Evolutionary conservation across 2,113 vertebrate species (phyloP), one percentile per base, ranked within the genome.

Genomic region (Catharus fuscescens): DNA sequence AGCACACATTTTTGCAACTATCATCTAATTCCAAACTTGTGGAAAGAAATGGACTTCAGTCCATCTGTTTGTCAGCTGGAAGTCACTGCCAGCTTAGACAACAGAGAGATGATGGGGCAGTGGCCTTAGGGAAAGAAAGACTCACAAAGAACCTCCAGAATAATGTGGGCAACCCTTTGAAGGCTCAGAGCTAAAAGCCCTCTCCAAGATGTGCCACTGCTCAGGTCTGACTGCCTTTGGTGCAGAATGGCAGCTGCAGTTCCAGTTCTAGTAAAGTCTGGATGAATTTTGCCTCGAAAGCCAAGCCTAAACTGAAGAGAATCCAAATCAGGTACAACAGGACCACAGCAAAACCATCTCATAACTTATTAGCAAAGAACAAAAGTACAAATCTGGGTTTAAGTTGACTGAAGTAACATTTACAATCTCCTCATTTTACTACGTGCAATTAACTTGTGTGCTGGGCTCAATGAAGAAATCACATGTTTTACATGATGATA

Each of bases 61-160:
- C 76, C 86, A 83, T 79, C 87, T 93, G 90, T 53, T 71, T 90
- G 67, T 60, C 92, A 97, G 73, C 83, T 90, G 90, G 79, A 48
- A 78, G 38, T 9, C 25, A 12, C 72, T 64, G 61, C 61, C 85
- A 88, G 48, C 53, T 81, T 45, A 74, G 80, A 48, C 34, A 88
- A 36, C 7, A 59, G 31, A 57, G 57, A 76, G 16, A 42, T 57
- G 65, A 74, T 18, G 64, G 42, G 32, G 47, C 38, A 80, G 19
- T 15, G 32, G 40, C 44, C 72, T 48, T 5, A 47, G 42, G 23
- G 12, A 80, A 16, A 25, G 44, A 18, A 26, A 59, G 20, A 36
- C 6, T 54, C 61, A 31, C 0, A 4, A 77, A 57, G 65, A 78
- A 86, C n/a, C 52, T 91, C 40, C 44, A 52, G 69, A 90, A 47